A percentile compares a stretch with the other conserved stretches of the same genome.
Conservation (phyloP, 2,113 vertebrate species). For the Tachuris rubrigastra region DNA sequence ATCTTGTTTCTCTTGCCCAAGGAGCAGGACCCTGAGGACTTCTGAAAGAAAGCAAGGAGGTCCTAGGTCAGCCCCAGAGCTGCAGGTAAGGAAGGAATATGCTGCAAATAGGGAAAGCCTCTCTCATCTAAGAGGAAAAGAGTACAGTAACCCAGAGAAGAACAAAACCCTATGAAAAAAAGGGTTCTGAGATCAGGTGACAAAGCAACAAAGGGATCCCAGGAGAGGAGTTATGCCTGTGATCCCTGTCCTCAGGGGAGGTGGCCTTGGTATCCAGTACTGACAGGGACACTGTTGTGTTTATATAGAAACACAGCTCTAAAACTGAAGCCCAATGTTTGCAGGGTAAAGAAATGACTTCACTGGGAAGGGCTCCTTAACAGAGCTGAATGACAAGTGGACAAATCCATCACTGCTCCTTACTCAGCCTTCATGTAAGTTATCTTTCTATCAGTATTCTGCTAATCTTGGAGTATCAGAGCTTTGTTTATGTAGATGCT, state of each 20-base stretch:
- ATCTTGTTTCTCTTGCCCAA: neutral
- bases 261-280: neutral
- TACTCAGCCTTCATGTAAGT: neutral
- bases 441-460: neutral
- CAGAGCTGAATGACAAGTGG: neutral
- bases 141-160: neutral
- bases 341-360: conserved; percentile 36
- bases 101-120: neutral
- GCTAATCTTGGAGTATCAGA: neutral
- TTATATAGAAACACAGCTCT: neutral
- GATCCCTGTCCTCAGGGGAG: neutral
- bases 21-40: neutral
- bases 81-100: neutral
- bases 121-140: neutral
- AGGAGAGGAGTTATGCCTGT: neutral
- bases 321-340: neutral
- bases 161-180: accelerated
- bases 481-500: conserved; percentile 6
- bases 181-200: neutral
- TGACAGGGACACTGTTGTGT: neutral
- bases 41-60: neutral
- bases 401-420: neutral
- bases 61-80: neutral
- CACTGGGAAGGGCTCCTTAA: neutral
- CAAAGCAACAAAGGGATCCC: neutral